phyloP scores from a whole-genome alignment of 2,113 vertebrate species.

The Cavia aperea region DNA sequence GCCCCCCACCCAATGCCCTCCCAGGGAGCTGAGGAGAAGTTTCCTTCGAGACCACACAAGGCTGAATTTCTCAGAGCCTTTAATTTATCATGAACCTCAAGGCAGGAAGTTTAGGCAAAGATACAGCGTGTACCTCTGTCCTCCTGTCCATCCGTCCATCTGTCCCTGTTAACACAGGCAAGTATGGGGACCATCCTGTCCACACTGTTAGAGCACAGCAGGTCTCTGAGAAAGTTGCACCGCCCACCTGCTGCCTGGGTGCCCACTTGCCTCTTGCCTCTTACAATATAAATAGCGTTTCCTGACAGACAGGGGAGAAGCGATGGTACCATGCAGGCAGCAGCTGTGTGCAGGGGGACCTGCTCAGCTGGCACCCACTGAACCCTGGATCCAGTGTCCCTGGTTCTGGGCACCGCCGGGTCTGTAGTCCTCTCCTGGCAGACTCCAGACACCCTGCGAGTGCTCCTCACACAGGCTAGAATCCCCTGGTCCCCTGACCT shows the following conservation, averaged over 20 bases:
- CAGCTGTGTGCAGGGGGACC: conserved; percentile 62
- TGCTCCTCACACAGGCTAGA: too few relatives aligned
- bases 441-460: too few relatives aligned
- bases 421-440: background rate
- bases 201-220: conserved; percentile 66
- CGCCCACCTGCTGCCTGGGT: background rate
- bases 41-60: background rate
- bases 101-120: conserved; percentile 67
- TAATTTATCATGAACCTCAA: conserved; percentile 76
- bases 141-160: conserved; percentile 22
- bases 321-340: background rate
- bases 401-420: too few relatives aligned
- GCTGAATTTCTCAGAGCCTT: conserved; percentile 72
- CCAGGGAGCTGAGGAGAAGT: too few relatives aligned
- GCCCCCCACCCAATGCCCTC: too few relatives aligned
- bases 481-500: background rate
- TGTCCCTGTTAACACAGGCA: conserved; percentile 5
- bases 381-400: fast-evolving
- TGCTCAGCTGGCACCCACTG: background rate
- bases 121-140: conserved; percentile 46
- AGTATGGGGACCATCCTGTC: background rate
- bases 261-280: conserved; percentile 12
- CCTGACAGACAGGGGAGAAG: conserved; percentile 60
- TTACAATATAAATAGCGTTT: conserved; percentile 75
- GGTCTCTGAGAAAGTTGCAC: conserved; percentile 6